Percentiles rank a stretch among this genome's conserved stretches.
Conservation (phyloP, 2,113 vertebrate species). For the Myrmecophaga tridactyla region DNA sequence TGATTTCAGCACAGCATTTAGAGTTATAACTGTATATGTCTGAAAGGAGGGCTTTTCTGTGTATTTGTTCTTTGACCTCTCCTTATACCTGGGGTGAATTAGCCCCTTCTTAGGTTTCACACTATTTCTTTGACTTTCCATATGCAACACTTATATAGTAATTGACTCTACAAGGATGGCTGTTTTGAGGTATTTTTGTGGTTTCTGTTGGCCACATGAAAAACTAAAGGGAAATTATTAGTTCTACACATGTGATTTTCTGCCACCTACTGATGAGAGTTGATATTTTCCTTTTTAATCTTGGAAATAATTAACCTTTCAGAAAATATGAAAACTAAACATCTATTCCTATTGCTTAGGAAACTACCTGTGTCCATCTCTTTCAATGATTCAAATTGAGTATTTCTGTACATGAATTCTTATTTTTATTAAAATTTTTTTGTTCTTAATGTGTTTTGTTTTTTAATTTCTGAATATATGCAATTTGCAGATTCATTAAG, state of each 20-base stretch:
- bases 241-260: neutral
- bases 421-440: neutral
- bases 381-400: neutral
- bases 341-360: neutral
- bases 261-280: slow-evolving; percentile 5
- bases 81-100: neutral
- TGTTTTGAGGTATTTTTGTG: neutral
- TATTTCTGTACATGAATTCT: neutral
- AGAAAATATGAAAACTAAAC: neutral
- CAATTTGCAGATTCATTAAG: slow-evolving; percentile 6
- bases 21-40: neutral
- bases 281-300: neutral
- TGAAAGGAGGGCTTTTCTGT: neutral
- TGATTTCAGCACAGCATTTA: neutral
- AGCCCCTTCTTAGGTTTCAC: neutral
- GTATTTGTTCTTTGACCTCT: neutral
- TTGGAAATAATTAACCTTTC: neutral
- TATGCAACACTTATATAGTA: neutral
- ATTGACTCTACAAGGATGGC: neutral
- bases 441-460: neutral
- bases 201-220: neutral
- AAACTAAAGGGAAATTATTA: neutral
- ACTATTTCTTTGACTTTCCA: neutral
- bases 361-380: neutral
- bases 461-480: slow-evolving; percentile 17